Base-by-base conservation (phyloP, 2,888 invertebrate genomes). In the Xanthia togata region DNA sequence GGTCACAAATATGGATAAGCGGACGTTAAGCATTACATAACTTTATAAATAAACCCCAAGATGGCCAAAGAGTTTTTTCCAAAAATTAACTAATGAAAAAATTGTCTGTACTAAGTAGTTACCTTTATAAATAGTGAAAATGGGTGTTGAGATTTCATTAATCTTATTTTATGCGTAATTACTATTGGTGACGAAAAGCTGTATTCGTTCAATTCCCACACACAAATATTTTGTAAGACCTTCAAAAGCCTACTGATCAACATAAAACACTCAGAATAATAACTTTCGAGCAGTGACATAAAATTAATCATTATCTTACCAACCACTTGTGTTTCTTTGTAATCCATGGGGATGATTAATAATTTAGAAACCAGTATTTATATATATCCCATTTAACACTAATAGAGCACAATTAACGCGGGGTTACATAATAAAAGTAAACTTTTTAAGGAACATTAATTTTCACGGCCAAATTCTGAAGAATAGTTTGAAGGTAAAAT, bases 361-460 rank as follows among this genome's bases (percentile, higher is more conserved):
- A 14, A 63, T 79, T 71, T 41, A 41, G 38, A 63, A 20, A 50
- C 23, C 47, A 63, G 55, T 72, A 71, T 77, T 60, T 71, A 53
- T 12, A 67, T 26, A 31, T 78, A 17, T 38, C 23, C 6, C 72
- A 41, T 69, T 38, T 47, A 57, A 44, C n/a, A 35, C 44, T 47
- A 26, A 23, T 6, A 68, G 20, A 68, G 26, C 4, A 35, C 23
- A 26, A 79, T 35, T 70, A 20, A 60, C 6, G 60, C 9, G 5
- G 35, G 44, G 55, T 71, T 35, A 20, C n/a, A 44, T 57, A 44
- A 55, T 23, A 41, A 41, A 73, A 31, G 26, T 31, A n/a, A n/a
- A n/a, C 12, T 17, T 70, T 47, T 47, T 59, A 50, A 17, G 26
- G n/a, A 12, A 5, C 8, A 55, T 31, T 38, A 1, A 44, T 47